These are phyloP conservation scores for Delichon dasypus DNA, from an alignment of 2,797 vertebrate species.

Conservation along the genomic window DNA sequence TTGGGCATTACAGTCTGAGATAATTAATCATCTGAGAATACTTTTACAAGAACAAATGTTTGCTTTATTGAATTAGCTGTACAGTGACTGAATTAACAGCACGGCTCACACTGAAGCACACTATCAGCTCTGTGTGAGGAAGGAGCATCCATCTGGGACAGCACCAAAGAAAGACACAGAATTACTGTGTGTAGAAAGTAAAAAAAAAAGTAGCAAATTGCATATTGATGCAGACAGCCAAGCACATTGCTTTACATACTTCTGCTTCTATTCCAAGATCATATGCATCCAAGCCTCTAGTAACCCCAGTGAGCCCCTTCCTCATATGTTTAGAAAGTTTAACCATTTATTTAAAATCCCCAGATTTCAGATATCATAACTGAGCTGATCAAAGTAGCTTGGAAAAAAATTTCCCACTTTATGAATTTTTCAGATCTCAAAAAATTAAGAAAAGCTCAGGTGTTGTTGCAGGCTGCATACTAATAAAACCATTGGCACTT, in stretches of 20 bases:
- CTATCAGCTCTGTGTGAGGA: background rate
- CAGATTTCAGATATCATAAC: background rate
- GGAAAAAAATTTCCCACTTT: too few relatives aligned
- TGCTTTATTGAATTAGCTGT: background rate
- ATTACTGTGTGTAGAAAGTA: background rate
- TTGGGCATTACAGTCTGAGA: background rate
- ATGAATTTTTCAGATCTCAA: background rate
- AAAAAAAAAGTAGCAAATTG: background rate
- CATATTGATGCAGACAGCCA: background rate
- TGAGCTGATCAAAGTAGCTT: background rate
- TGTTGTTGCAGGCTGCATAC: background rate
- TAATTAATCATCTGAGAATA: background rate
- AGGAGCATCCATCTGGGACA: background rate
- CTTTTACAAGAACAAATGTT: background rate
- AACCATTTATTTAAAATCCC: background rate
- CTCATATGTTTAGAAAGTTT: background rate
- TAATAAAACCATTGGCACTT: background rate
- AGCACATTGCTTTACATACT: background rate
- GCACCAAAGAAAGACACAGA: too few relatives aligned
- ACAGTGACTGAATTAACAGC: background rate
- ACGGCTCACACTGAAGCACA: background rate
- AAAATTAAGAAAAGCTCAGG: background rate
- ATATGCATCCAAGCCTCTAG: background rate
- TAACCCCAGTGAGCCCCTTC: background rate
- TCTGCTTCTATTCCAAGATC: background rate